Evolutionary conservation across 2,888 invertebrate species (phyloP).

Genomic region (Gymnosoma rotundatum): DNA sequence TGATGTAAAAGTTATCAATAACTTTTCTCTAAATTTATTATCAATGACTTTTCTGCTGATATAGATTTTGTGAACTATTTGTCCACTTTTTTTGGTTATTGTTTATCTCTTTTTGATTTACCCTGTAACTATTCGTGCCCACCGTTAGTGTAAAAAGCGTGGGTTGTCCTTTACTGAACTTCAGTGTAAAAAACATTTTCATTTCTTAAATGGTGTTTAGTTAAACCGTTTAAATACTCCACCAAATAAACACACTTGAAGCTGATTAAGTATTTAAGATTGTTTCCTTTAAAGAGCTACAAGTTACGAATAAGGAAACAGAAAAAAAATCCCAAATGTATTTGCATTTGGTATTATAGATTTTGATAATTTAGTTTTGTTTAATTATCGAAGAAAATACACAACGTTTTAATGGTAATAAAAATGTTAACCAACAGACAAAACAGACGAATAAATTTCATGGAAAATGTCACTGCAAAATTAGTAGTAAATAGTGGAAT

Average conservation of each 20-base stretch:
- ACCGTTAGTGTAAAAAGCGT: constrained; percentile 14
- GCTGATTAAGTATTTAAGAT: constrained; percentile 67
- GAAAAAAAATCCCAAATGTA: constrained; percentile 7
- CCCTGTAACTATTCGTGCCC: not conserved
- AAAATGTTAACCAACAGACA: constrained; percentile 43
- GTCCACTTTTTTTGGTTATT: not conserved
- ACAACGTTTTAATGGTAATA: constrained; percentile 49
- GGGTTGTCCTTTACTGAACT: constrained; percentile 41
- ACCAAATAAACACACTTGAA: constrained; percentile 54
- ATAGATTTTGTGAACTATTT: not conserved
- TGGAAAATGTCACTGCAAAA: constrained; percentile 17
- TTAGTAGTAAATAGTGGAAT: constrained; percentile 28
- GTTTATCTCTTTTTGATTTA: not conserved
- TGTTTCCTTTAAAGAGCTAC: constrained; percentile 41
- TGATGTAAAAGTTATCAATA: not conserved
- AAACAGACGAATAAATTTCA: constrained; percentile 9
- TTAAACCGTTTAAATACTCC: constrained; percentile 55
- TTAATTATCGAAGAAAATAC: constrained; percentile 53
- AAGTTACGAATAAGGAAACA: constrained; percentile 13
- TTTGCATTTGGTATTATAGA: constrained; percentile 57
- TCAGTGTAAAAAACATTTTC: constrained; percentile 26
- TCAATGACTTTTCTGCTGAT: not conserved
- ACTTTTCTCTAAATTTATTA: constrained; percentile 7
- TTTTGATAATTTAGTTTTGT: constrained; percentile 60
- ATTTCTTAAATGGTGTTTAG: constrained; percentile 50